Percentiles rank a stretch among this genome's conserved stretches.
Conservation (phyloP, 2,888 invertebrate genomes). For the Adineta ricciae region DNA sequence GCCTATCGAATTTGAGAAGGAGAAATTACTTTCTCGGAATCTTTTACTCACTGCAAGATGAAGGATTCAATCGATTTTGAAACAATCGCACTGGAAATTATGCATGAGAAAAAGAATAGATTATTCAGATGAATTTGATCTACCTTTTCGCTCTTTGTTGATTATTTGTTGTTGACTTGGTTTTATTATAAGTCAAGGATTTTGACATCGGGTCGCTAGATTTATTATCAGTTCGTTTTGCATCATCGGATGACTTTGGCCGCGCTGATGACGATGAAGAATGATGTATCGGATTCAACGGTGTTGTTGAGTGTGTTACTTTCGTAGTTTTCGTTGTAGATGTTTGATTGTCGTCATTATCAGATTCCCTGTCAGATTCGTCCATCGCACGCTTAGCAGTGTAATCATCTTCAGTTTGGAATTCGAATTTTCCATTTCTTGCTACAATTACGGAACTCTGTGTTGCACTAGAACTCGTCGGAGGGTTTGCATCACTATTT, state of each 20-base stretch:
- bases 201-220: neutral
- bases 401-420: slow-evolving; percentile 19
- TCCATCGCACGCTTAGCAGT: neutral
- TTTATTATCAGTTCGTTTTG: neutral
- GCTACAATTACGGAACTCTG: neutral
- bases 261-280: neutral
- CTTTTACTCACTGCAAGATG: too few relatives aligned
- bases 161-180: neutral
- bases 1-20: neutral
- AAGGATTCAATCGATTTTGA: neutral
- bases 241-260: neutral
- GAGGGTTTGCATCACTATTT: neutral
- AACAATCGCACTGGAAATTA: neutral
- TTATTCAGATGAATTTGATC: neutral
- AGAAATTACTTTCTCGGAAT: neutral
- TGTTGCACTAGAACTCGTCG: neutral
- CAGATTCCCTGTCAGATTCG: neutral
- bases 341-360: neutral
- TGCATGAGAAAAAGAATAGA: neutral
- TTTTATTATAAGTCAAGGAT: neutral
- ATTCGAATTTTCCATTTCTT: neutral
- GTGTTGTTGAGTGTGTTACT: neutral
- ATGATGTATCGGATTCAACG: neutral
- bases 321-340: neutral
- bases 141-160: neutral